Evolutionary conservation across 2,888 invertebrate species (phyloP).

Genomic region (Polydrusus cervinus): DNA sequence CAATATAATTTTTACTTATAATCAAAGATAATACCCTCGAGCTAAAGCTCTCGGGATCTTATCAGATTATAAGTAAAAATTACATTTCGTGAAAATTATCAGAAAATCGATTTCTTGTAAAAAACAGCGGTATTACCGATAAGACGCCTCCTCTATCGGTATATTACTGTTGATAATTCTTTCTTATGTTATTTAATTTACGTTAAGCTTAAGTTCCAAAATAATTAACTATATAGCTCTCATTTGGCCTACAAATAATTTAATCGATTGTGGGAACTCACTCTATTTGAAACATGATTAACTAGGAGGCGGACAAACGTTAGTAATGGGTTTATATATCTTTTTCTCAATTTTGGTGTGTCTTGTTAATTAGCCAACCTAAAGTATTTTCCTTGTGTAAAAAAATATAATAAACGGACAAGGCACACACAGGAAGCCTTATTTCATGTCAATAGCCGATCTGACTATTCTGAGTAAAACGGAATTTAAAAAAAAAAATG

Average conservation of each 20-base stretch:
- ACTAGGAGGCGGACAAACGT: constrained; percentile 67
- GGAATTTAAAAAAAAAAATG: too few relatives aligned
- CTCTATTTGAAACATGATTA: constrained; percentile 67
- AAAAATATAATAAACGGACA: background rate
- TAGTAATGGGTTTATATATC: constrained; percentile 67
- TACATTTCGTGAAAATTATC: too few relatives aligned
- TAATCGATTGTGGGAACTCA: constrained; percentile 68
- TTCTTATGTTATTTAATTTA: background rate
- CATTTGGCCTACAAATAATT: constrained; percentile 64
- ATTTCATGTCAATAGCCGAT: background rate
- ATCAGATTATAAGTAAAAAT: too few relatives aligned
- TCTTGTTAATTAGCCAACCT: constrained; percentile 13
- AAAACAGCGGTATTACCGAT: too few relatives aligned
- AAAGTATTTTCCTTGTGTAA: background rate
- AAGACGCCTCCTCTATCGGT: too few relatives aligned
- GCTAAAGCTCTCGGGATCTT: too few relatives aligned
- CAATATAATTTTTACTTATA: too few relatives aligned
- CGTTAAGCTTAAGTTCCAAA: constrained; percentile 55
- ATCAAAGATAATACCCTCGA: too few relatives aligned
- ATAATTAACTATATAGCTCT: constrained; percentile 58
- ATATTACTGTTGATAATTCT: background rate
- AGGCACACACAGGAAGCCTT: background rate
- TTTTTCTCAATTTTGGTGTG: constrained; percentile 64
- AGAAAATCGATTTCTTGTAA: too few relatives aligned
- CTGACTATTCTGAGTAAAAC: too few relatives aligned